A percentile compares a stretch with the other conserved stretches of the same genome.
phyloP scores from a whole-genome alignment of 2,888 invertebrate genomes.

The Drosophila ezoana region DNA sequence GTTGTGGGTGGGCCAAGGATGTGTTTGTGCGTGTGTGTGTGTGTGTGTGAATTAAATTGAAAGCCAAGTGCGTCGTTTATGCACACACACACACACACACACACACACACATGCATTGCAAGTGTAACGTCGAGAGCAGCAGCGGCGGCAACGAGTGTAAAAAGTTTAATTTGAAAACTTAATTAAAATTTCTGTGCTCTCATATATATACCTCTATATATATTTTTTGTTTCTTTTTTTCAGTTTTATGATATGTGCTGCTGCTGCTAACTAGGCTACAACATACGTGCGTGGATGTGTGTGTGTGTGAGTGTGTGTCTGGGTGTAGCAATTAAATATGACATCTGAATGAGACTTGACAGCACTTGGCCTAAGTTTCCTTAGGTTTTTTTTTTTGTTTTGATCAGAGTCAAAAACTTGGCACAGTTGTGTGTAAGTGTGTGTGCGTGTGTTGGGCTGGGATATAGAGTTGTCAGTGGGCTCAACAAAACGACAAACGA shows the following conservation, averaged over 20 bases:
- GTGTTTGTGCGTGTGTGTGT: constrained; percentile 1
- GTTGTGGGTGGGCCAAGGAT: constrained; percentile 16
- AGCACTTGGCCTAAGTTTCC: constrained; percentile 52
- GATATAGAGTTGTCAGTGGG: constrained; percentile 23
- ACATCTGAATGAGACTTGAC: constrained; percentile 61
- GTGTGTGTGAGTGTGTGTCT: constrained; percentile 15
- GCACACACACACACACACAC: constrained; percentile 14
- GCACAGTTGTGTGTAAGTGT: constrained; percentile 14
- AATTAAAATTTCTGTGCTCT: constrained; percentile 67
- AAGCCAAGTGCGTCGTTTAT: constrained; percentile 54
- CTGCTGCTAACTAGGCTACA: constrained; percentile 30
- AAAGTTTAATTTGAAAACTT: constrained; percentile 77
- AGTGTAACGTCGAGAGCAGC: constrained; percentile 38
- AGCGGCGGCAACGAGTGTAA: constrained; percentile 50
- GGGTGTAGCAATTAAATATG: constrained; percentile 61
- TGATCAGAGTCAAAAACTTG: constrained; percentile 21
- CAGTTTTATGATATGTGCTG: constrained; percentile 27
- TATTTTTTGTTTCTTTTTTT: constrained; percentile 19
- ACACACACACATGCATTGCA: constrained; percentile 16
- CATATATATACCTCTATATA: constrained; percentile 13
- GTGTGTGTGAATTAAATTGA: constrained; percentile 20
- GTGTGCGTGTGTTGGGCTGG: constrained; percentile 16
- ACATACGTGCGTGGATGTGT: constrained; percentile 5
- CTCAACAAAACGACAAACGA: constrained; percentile 67
- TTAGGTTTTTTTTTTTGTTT: constrained; percentile 14